Evolutionary conservation across 1,140 invertebrate species (phyloP).

Genomic region (Phymastichus coffea): DNA sequence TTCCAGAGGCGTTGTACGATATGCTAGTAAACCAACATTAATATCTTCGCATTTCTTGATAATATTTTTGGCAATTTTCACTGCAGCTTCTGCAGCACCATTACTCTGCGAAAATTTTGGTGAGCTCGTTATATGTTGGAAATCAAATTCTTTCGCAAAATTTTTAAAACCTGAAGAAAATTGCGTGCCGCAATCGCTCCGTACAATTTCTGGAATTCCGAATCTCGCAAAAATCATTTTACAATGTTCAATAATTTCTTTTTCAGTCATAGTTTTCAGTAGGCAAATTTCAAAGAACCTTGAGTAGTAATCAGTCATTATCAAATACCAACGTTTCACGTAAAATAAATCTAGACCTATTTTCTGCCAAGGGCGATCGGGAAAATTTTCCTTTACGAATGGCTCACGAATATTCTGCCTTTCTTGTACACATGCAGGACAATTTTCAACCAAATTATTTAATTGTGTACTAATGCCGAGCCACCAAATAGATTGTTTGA

Average conservation of each 20-base stretch:
- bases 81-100: conserved; percentile 38
- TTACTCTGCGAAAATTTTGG: conserved; percentile 39
- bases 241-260: background rate
- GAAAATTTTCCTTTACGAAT: conserved; percentile 36
- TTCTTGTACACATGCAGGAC: conserved; percentile 53
- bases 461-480: conserved; percentile 31
- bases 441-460: conserved; percentile 38
- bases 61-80: conserved; percentile 36
- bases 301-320: conserved; percentile 32
- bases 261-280: conserved; percentile 1
- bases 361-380: conserved; percentile 41
- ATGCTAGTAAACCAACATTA: conserved; percentile 17
- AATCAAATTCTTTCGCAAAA: background rate
- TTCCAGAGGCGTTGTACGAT: conserved; percentile 21
- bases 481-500: conserved; percentile 33
- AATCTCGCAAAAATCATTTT: background rate
- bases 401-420: too few species aligned
- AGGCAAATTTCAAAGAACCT: conserved; percentile 7
- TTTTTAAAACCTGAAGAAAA: background rate
- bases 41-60: conserved; percentile 33
- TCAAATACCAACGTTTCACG: too few species aligned
- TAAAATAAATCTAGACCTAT: conserved; percentile 44
- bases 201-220: background rate
- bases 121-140: conserved; percentile 29
- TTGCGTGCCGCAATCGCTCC: background rate